Evolutionary conservation across 2,797 vertebrate species (phyloP), one percentile per base, ranked within the genome.

Genomic region (Podarcis lilfordi): DNA sequence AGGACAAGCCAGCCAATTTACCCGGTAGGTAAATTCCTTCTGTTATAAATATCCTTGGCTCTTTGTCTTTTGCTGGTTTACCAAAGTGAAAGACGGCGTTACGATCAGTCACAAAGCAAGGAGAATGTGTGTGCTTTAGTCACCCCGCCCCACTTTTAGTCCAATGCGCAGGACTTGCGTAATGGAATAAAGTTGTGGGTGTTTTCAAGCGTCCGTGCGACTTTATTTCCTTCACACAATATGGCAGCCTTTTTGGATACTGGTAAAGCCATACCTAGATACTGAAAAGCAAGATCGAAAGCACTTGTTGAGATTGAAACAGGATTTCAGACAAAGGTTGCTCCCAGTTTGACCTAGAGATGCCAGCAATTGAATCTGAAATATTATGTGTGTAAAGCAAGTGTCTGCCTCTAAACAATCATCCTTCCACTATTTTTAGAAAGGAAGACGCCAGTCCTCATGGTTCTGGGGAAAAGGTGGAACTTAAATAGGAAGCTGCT

Each of bases 171-270:
- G 35, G 37, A 55, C 88, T 75, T 74, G 76, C 27, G 68, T 71
- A 74, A 61, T 80, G 55, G 71, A 40, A 25, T 50, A 15, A 32
- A 50, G 78, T 81, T 50, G 37, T 81, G 37, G 27, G 32, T 25
- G 37, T 80, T 89, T 85, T 35, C 61, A 85, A 75, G 32, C 23
- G 40, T 3, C 19, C n/a, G 25, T 82, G 64, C 3, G 35, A 74
- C 37, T 43, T 82, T 86, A 82, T 82, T 84, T 81, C 79, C 72
- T 37, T 82, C 85, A 61, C 21, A 29, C 69, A 76, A 81, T 40
- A 59, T n/a, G 27, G 88, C 78, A 81, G 8, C 50, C 8, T 19
- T 64, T 64, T 11, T 21, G n/a, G 40, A 25, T 59, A 32, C 72
- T n/a, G n/a, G 40, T 59, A 50, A n/a, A 80, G 68, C 50, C 64